Evolutionary conservation across 2,797 vertebrate genomes (phyloP).

Genomic region (Mormyrus proboscirostris): DNA sequence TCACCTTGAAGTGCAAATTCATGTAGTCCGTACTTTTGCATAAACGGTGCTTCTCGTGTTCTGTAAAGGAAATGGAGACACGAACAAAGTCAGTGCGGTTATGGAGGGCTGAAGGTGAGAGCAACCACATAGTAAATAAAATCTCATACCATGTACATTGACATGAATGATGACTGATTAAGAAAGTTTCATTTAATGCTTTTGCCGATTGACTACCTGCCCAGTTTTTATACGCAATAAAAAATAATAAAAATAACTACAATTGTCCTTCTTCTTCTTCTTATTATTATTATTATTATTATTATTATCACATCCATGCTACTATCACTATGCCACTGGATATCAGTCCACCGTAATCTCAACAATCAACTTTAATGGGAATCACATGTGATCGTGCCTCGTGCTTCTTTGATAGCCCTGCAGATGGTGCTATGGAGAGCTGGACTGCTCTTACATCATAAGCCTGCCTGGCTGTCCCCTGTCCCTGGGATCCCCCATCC

Average conservation of each 20-base stretch:
- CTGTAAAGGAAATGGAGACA: slow-evolving; percentile 58
- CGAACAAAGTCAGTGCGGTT: not conserved
- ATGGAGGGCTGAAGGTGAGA: not conserved
- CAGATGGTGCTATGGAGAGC: not conserved
- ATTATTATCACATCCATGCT: not conserved
- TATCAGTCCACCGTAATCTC: not conserved
- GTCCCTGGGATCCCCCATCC: not conserved
- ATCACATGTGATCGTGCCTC: not conserved
- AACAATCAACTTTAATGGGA: not conserved
- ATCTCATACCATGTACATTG: not conserved
- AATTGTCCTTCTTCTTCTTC: not conserved
- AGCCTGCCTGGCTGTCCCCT: not conserved
- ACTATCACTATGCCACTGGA: not conserved
- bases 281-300: not conserved
- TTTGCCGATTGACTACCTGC: not conserved
- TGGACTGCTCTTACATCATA: not conserved
- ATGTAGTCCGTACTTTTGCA: slow-evolving; percentile 99
- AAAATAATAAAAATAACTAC: not conserved
- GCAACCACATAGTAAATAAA: not conserved
- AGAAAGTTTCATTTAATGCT: not conserved
- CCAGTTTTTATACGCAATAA: not conserved
- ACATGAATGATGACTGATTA: not conserved
- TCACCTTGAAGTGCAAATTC: slow-evolving; percentile 99
- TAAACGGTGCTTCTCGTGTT: slow-evolving; percentile 91
- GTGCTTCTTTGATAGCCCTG: not conserved